A percentile compares a stretch with the other conserved stretches of the same genome.
Conservation (phyloP, 2,797 vertebrate genomes). For the Toxotes lorentzi region DNA sequence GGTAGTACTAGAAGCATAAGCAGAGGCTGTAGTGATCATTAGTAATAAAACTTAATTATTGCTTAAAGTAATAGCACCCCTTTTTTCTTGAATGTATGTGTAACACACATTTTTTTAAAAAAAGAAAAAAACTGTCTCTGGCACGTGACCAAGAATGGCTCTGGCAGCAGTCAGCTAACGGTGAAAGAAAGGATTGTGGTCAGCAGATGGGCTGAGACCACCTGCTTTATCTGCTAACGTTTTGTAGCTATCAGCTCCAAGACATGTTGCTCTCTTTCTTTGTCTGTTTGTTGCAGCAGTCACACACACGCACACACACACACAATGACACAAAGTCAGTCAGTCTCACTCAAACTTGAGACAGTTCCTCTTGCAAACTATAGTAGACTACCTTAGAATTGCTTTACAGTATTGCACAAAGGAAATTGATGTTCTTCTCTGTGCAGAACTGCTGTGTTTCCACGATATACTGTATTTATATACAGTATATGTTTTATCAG, state of each 20-base stretch:
- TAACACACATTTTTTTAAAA: too few relatives aligned
- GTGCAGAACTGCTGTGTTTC: background rate
- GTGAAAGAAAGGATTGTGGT: conserved; percentile 13
- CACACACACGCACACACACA: conserved; percentile 15
- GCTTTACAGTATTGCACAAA: background rate
- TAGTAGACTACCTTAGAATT: background rate
- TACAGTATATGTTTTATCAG: too few relatives aligned
- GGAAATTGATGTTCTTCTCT: background rate
- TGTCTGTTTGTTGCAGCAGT: background rate
- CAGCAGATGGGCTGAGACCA: background rate
- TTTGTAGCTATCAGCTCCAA: conserved; percentile 55
- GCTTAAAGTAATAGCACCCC: too few relatives aligned
- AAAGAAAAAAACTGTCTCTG: background rate
- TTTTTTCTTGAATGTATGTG: background rate
- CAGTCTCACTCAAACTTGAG: background rate
- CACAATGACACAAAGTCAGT: background rate
- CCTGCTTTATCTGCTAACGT: conserved; percentile 54
- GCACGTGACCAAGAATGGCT: background rate
- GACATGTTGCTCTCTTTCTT: conserved; percentile 30
- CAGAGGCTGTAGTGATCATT: background rate
- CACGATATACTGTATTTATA: background rate
- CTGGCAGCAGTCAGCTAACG: background rate
- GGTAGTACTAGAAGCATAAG: too few relatives aligned
- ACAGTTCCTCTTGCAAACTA: background rate
- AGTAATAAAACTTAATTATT: too few relatives aligned